A percentile compares a stretch with the other conserved stretches of the same genome.
Evolutionary conservation across 2,888 invertebrate species (phyloP).

Genomic region (Lepidochitona cinerea): DNA sequence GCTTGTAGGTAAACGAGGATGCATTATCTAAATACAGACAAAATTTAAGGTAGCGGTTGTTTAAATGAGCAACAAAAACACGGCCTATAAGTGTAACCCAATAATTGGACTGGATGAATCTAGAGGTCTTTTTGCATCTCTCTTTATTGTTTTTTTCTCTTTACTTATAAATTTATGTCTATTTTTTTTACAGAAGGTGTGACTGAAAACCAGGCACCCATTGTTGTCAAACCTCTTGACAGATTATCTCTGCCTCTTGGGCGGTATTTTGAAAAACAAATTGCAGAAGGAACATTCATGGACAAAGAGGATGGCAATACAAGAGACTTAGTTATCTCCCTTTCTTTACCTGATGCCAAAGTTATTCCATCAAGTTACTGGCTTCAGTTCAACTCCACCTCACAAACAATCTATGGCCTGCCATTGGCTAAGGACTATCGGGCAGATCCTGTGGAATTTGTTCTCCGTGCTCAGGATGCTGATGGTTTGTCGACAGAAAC

Average conservation of each 20-base stretch:
- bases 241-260: slow-evolving; percentile 40
- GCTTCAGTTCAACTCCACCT: slow-evolving; percentile 45
- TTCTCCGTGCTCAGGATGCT: slow-evolving; percentile 36
- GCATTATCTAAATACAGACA: no score
- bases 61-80: no score
- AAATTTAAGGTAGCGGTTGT: no score
- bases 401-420: slow-evolving; percentile 49
- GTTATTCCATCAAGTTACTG: slow-evolving; percentile 41
- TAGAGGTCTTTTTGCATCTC: no score
- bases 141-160: no score
- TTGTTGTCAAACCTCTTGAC: slow-evolving; percentile 39
- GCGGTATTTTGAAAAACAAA: slow-evolving; percentile 37
- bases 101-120: no score
- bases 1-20: no score
- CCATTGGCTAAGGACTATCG: slow-evolving; percentile 41
- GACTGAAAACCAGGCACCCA: slow-evolving; percentile 36
- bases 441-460: slow-evolving; percentile 24
- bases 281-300: slow-evolving; percentile 48
- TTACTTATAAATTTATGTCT: not conserved
- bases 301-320: slow-evolving; percentile 57
- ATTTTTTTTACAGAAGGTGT: not conserved
- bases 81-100: no score
- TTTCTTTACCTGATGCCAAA: slow-evolving; percentile 35
- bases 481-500: slow-evolving; percentile 26
- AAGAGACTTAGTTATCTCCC: slow-evolving; percentile 36